Base-by-base conservation (phyloP, 30 jellyfish, hydroid and myxozoan species). In the Mastigias papua region DNA sequence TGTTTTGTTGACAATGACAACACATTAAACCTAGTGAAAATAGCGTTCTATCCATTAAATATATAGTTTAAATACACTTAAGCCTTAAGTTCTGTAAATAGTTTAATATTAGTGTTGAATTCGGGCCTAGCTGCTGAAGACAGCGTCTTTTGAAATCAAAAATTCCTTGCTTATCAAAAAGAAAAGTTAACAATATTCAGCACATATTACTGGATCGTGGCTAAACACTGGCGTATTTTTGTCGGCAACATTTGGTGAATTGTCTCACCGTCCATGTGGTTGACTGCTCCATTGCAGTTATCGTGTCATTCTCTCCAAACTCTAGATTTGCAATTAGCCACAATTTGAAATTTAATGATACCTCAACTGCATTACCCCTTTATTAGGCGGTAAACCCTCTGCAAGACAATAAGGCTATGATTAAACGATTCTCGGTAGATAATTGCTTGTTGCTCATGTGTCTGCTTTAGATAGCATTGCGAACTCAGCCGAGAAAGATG, bases 1-100 rank as follows among this genome's bases (percentile, higher is more conserved):
- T 51, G 2, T 9, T 5, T 17, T 51, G 17, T 51, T 51, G 67
- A 51, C 23, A 51, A 51, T 13, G 67, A 51, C 23, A 51, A 51
- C 67, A 51, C 67, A 51, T 51, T 51, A 51, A 51, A 51, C 67
- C 67, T 21, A 51, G 67, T 51, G 67, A 51, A 51, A 51, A 51
- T 51, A 51, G 17, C 67, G 67, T 51, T 51, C 25, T 51, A 10
- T 51, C 67, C 67, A 51, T 51, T 51, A 51, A 51, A 51, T 21
- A 51, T 51, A 51, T 10, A 51, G 25, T 51, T 51, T 51, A 51
- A 51, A 51, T 51, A 51, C 25, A 51, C 67, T 51, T 51, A 51
- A 51, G 27, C 27, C 67, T 51, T 51, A 51, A 10, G 67, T 51
- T 51, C 67, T 21, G 67, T 51, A 51, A 9, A 51, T 51, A 51